phyloP scores from a whole-genome alignment of 2,797 vertebrate genomes.

The Rhynchotus rufescens region DNA sequence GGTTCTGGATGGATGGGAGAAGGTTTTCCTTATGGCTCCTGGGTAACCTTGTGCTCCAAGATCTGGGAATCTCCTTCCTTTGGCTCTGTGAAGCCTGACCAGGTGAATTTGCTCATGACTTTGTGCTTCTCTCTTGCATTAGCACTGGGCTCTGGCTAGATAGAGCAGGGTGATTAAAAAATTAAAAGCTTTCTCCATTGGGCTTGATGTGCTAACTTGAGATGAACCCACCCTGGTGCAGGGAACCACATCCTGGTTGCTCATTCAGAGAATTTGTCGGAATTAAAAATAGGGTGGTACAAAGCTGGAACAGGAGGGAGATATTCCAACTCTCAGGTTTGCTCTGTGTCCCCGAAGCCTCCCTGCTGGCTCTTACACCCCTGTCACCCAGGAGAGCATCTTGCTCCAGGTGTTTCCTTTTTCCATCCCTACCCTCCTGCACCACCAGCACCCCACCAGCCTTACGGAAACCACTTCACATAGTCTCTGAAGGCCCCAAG shows the following conservation, averaged over 20 bases:
- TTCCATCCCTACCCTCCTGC: neutral
- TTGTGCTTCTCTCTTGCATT: neutral
- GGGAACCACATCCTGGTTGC: neutral
- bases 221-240: neutral
- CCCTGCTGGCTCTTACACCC: neutral
- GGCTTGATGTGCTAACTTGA: rapidly evolving
- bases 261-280: neutral
- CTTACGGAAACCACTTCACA: neutral
- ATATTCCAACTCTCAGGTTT: neutral
- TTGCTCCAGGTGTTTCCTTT: neutral
- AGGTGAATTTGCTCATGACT: neutral
- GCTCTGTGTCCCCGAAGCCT: rapidly evolving
- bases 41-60: rapidly evolving
- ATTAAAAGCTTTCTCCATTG: rapidly evolving
- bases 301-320: neutral
- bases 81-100: neutral
- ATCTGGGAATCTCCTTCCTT: neutral
- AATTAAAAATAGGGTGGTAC: neutral
- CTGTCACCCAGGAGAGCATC: neutral
- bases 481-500: neutral
- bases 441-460: no score
- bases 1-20: rapidly evolving
- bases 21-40: neutral
- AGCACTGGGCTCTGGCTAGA: neutral
- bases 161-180: no score